Percentiles rank a stretch among this genome's conserved stretches.
These are phyloP conservation scores for Hapalemur alaotrensis DNA, from an alignment of 2,797 vertebrate genomes.

Conservation along the genomic window DNA sequence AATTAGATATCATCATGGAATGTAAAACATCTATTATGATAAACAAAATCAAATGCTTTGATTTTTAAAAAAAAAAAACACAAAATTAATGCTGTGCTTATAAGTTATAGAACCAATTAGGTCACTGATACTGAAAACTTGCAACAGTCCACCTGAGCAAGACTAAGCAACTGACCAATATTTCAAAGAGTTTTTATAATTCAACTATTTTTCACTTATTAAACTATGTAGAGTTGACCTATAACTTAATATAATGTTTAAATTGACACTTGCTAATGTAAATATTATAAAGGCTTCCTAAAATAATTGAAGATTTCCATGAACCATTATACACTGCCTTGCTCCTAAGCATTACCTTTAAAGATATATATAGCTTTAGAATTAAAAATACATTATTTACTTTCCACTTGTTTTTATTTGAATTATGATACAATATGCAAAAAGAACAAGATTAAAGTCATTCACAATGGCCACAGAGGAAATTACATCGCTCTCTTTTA, in stretches of 20 bases:
- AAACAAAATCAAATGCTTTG: not conserved
- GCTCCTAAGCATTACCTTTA: conserved; percentile 8
- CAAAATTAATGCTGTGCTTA: conserved; percentile 20
- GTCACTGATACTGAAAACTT: not conserved
- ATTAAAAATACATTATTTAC: conserved; percentile 18
- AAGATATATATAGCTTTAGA: not conserved
- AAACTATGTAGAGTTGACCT: not conserved
- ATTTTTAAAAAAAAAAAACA: not conserved
- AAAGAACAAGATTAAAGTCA: conserved; percentile 42
- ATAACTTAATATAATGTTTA: conserved; percentile 37
- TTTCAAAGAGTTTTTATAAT: conserved; percentile 21
- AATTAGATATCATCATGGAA: not conserved
- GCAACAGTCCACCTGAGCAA: not conserved
- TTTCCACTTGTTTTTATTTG: conserved; percentile 31
- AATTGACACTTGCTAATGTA: not conserved
- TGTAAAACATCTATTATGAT: not conserved
- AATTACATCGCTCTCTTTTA: conserved; percentile 62
- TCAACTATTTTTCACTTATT: conserved; percentile 28
- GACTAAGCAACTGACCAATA: not conserved
- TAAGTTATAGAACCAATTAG: not conserved
- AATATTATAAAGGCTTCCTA: conserved; percentile 13
- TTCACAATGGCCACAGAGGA: conserved; percentile 44
- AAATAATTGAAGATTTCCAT: conserved; percentile 12
- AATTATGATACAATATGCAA: conserved; percentile 44
- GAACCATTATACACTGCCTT: conserved; percentile 4